A percentile compares a stretch with the other conserved stretches of the same genome.
These are phyloP conservation scores for Asobara japonica DNA, from an alignment of 1,140 invertebrate species.

Conservation along the genomic window DNA sequence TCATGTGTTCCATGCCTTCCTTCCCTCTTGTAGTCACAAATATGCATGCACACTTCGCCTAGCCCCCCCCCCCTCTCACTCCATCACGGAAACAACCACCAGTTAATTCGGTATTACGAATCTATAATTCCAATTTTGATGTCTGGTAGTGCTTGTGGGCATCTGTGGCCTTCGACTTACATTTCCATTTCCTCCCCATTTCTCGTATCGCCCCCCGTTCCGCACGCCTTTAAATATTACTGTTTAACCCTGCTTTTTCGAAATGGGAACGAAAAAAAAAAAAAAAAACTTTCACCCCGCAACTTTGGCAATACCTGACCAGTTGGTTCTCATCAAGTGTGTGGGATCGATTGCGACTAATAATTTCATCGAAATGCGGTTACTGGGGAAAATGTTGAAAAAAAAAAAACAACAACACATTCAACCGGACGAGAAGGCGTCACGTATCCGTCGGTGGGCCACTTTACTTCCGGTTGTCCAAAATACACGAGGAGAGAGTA, in stretches of 20 bases:
- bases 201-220: not conserved
- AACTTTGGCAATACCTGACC: constrained; percentile 8
- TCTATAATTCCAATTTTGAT: constrained; percentile 61
- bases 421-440: constrained; percentile 1
- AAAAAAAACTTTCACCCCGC: constrained; percentile 25
- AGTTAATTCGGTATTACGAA: constrained; percentile 55
- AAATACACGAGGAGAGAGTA: constrained; percentile 1
- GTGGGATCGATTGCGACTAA: constrained; percentile 24
- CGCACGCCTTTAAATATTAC: constrained; percentile 5
- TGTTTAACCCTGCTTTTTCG: not conserved
- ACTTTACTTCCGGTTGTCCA: constrained; percentile 17
- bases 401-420: not conserved
- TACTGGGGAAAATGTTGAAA: not conserved
- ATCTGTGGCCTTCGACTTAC: constrained; percentile 40
- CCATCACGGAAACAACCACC: constrained; percentile 45
- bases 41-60: not conserved
- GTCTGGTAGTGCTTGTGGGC: constrained; percentile 48
- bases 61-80: not conserved
- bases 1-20: constrained; percentile 14
- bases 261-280: constrained; percentile 1
- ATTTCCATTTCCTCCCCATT: constrained; percentile 51
- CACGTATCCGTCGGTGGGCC: constrained; percentile 16
- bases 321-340: constrained; percentile 18
- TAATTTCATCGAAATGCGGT: constrained; percentile 19
- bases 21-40: constrained; percentile 11